phyloP scores from a whole-genome alignment of 2,113 vertebrate species.

The Taxidea taxus region DNA sequence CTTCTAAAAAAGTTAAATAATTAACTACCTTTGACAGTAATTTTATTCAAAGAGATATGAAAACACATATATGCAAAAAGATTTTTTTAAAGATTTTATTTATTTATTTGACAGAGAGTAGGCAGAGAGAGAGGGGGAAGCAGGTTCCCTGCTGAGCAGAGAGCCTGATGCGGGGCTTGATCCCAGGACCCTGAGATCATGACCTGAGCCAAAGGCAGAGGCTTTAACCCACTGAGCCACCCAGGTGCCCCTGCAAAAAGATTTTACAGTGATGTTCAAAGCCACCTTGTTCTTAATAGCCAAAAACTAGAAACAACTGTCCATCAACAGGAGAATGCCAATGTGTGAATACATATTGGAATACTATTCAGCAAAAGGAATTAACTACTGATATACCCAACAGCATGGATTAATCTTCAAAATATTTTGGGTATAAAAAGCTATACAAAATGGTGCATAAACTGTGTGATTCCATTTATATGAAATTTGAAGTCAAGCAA shows the following conservation, averaged over 20 bases:
- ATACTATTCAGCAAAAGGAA: neutral
- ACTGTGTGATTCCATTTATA: neutral
- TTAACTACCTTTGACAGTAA: neutral
- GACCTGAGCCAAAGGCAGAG: too few relatives aligned
- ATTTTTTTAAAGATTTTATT: neutral
- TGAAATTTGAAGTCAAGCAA: neutral
- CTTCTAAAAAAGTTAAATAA: neutral
- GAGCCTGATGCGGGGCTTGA: too few relatives aligned
- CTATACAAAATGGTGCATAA: neutral
- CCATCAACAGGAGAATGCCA: neutral
- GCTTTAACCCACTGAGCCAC: too few relatives aligned
- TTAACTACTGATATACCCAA: neutral
- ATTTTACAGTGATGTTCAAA: too few relatives aligned
- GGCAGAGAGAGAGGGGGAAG: too few relatives aligned
- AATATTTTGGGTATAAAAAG: neutral
- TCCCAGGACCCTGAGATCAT: too few relatives aligned
- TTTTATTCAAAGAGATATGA: neutral
- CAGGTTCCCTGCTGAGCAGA: too few relatives aligned
- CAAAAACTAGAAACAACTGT: neutral
- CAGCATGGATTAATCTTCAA: neutral
- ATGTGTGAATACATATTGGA: neutral
- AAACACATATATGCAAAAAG: neutral
- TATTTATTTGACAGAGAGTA: too few relatives aligned
- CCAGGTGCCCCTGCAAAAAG: too few relatives aligned
- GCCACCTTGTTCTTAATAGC: neutral